Evolutionary conservation across 2,888 invertebrate species (phyloP), one percentile per base, ranked within the genome.

Genomic region (Sepioteuthis lessoniana): DNA sequence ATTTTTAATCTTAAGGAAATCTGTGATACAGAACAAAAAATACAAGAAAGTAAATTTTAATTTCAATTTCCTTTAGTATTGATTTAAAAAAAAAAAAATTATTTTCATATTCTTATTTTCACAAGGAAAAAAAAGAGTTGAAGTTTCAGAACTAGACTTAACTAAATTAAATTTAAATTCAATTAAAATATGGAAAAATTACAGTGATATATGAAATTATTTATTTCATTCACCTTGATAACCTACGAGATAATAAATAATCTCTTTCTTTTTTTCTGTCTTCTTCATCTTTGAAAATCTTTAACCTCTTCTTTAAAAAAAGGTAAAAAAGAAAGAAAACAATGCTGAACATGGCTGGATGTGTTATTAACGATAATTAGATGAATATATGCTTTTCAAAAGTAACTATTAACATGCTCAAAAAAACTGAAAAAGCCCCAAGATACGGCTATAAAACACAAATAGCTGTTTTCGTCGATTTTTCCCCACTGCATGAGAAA

Each of bases 311-410:
- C 76, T n/a, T 76, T 16, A 35, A 13, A n/a, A n/a, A n/a, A 76
- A 21, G 3, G 1, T n/a, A 2, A 76, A 76, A 76, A 16, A 35
- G 35, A 4, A 35, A 35, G 76, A 76, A 76, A 76, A 76, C 76
- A 76, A 4, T 13, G n/a, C 16, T n/a, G 35, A 76, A n/a, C 76
- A n/a, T 76, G 76, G 76, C 13, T 76, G 76, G 76, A 76, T 76
- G 16, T n/a, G 35, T 76, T 76, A 76, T 76, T 76, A 8, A 47
- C 19, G n/a, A 94, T n/a, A 94, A 76, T n/a, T 91, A 91, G 46
- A 37, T 28, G 91, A 50, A 31, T 42, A 25, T 50, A n/a, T 19
- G 28, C 90, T 94, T 94, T 42, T 31, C 94, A 16, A 94, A 31
- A n/a, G 38, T 91, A 38, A 91, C 31, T 28, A 13, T 46, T n/a